Evolutionary conservation across 2,888 invertebrate genomes (phyloP), one percentile per base, ranked within the genome.

Genomic region (Odontocolon sp.): DNA sequence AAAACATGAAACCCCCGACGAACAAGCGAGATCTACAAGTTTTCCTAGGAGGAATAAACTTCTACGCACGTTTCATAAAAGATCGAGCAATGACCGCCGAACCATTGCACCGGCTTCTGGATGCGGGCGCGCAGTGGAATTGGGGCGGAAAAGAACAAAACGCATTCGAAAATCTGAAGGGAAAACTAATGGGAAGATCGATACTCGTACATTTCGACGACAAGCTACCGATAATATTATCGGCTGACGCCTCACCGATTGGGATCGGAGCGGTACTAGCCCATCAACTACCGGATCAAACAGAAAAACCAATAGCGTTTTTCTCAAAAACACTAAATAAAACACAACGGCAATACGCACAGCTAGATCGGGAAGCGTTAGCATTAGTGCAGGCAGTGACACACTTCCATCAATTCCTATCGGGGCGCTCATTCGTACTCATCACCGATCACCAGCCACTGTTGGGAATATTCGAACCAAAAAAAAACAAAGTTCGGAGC

Each of bases 381-480:
- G 28, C 74, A 8, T 33, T 74, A 21, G 40, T 61, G 8, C 28
- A 66, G 57, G 72, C 72, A 9, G 47, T 47, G 4, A 47, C 23
- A 47, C 66, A 67, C 47, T 72, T 72, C 31, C 67, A 72, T 33
- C 56, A 66, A 38, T 66, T 45, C 23, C 21, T 72, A 56, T 40
- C 56, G n/a, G 72, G 72, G 56, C 40, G 72, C 8, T 38, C 52
- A 33, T 72, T 72, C 36, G 45, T 11, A 6, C 26, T 72, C n/a
- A 67, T 57, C 26, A 67, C 73, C 2, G 73, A 67, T 28, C 67
- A 67, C 40, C 45, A 73, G 28, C 73, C 67, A 11, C 47, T 73
- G 0, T 23, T 73, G 38, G 73, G 67, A 26, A 67, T 73, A 1
- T 67, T 73, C 67, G 38, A 73, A n/a, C 47, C 33, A 5, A 57